Evolutionary conservation across 2,113 vertebrate species (phyloP), one percentile per base, ranked within the genome.

Genomic region (Lanius collurio): DNA sequence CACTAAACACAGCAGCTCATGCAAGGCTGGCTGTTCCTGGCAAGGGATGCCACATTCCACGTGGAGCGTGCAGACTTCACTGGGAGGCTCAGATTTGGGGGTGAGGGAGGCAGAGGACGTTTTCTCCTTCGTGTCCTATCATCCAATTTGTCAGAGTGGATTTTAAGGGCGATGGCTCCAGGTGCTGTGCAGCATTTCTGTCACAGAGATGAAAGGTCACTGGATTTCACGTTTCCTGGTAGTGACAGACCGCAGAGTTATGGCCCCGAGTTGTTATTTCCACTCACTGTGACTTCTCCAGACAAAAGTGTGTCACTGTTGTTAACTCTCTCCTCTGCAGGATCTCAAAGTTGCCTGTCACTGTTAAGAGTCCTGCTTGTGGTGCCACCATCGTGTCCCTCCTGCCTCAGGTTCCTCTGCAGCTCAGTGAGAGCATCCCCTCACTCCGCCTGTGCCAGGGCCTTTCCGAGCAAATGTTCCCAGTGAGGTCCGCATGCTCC

Each of bases 121-220:
- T 73, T 62, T 35, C 74, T 86, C 78, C 60, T 83, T 70, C 1
- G 0, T 74, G 52, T 67, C 73, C 84, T 59, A 13, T 95, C 26
- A 4, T 76, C 64, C 15, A 6, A 0, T 93, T 91, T 96, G 87
- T 93, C 84, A 82, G 86, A 87, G 84, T 47, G 57, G 53, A 70
- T 94, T 89, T 94, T 79, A 24, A 95, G 73, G 87, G 63, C 3
- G 2, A 85, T 96, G 82, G 89, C 93, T 97, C 52, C 63, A 89
- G 96, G 93, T 95, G 85, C 80, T 79, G 70, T 0, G 2, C 90
- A 92, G 92, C 75, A 78, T 95, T 96, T 97, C 90, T 96, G 82
- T 88, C 47, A 4, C 37, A 20, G 75, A 92, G 88, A 94, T 74
- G 92, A 89, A 97, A 96, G 96, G 96, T 97, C 90, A 91, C 64